A percentile compares a stretch with the other conserved stretches of the same genome.
phyloP scores from a whole-genome alignment of 2,797 vertebrate species.

The Myotis planiceps region DNA sequence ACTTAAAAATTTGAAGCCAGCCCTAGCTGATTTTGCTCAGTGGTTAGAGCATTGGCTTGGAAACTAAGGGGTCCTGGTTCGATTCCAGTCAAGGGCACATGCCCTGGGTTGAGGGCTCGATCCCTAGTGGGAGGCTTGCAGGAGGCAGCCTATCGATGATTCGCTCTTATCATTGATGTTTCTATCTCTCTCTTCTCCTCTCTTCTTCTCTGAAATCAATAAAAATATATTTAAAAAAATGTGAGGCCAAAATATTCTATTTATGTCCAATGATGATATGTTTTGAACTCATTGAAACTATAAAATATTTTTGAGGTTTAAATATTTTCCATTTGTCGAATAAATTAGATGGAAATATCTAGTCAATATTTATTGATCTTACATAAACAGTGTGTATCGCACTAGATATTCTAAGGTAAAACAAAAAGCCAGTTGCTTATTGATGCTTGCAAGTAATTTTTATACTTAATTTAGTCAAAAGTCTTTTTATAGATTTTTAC shows the following conservation, averaged over 20 bases:
- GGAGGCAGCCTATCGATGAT: neutral
- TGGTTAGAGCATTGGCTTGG: neutral
- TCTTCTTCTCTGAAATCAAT: neutral
- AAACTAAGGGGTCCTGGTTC: neutral
- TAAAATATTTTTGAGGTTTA: slow-evolving; percentile 47
- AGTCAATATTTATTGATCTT: slow-evolving; percentile 59
- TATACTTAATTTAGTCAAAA: slow-evolving; percentile 53
- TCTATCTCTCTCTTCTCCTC: neutral
- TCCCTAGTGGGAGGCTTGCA: neutral
- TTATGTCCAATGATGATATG: neutral
- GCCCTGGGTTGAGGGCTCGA: neutral
- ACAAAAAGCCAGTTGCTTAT: slow-evolving; percentile 58
- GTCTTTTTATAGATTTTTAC: slow-evolving; percentile 51
- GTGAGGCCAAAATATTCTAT: neutral
- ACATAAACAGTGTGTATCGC: slow-evolving; percentile 24
- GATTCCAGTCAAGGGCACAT: neutral
- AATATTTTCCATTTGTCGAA: slow-evolving; percentile 31
- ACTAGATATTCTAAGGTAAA: slow-evolving; percentile 57
- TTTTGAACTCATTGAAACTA: slow-evolving; percentile 45
- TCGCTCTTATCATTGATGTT: neutral
- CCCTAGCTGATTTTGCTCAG: neutral
- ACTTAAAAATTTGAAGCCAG: neutral
- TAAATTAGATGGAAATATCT: slow-evolving; percentile 43
- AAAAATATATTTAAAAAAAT: neutral
- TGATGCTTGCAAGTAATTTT: slow-evolving; percentile 58